A percentile compares a stretch with the other conserved stretches of the same genome.
phyloP scores from a whole-genome alignment of 2,888 invertebrate species.

The Parnassius mnemosyne region DNA sequence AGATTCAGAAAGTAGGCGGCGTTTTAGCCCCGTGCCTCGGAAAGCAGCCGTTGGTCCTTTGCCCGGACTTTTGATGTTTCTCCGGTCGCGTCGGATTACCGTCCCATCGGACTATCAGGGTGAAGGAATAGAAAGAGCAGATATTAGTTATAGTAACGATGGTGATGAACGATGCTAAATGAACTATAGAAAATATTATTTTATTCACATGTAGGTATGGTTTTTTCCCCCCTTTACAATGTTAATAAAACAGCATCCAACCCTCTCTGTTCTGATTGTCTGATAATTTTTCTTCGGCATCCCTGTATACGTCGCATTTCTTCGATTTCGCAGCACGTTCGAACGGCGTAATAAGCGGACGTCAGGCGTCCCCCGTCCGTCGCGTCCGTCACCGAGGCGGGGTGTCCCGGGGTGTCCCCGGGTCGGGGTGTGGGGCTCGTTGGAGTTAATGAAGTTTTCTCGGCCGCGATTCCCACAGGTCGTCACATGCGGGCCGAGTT shows the following conservation, averaged over 20 bases:
- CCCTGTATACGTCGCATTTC: constrained; percentile 72
- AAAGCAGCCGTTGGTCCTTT: too few species aligned
- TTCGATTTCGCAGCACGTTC: constrained; percentile 80
- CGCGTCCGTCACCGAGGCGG: constrained; percentile 44
- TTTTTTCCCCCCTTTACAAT: not conserved
- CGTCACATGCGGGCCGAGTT: constrained; percentile 77
- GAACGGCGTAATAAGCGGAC: constrained; percentile 77
- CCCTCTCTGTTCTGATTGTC: constrained; percentile 7
- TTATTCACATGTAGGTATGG: too few species aligned
- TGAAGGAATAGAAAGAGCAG: too few species aligned
- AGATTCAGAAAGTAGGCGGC: too few species aligned
- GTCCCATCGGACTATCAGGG: too few species aligned
- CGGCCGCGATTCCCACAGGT: constrained; percentile 79
- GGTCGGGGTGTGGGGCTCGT: constrained; percentile 48
- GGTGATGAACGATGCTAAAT: too few species aligned
- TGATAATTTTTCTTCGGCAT: constrained; percentile 3
- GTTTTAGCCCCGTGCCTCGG: too few species aligned
- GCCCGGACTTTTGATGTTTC: too few species aligned
- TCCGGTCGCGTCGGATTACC: too few species aligned
- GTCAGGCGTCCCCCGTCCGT: constrained; percentile 65
- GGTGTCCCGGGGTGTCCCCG: constrained; percentile 29
- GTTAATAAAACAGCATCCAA: not conserved
- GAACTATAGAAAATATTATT: too few species aligned
- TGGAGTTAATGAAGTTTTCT: constrained; percentile 81
- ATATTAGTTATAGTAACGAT: too few species aligned